Percentiles rank a stretch among this genome's conserved stretches.
Conservation (phyloP, 2,797 vertebrate species). For the Enteromius mattozi region DNA sequence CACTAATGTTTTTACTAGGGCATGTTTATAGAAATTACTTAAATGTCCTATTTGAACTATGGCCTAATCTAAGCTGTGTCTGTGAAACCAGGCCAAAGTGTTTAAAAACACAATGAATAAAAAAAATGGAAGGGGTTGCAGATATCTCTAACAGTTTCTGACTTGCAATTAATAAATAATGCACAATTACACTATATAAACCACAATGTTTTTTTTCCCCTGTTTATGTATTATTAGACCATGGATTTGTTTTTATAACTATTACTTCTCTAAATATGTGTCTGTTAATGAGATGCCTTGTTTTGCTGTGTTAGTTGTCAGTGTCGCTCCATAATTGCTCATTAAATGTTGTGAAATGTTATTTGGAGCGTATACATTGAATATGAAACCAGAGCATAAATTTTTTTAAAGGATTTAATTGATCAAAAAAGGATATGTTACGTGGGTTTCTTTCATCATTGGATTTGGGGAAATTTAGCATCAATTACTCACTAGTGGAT, state of each 20-base stretch:
- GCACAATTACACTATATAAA: neutral
- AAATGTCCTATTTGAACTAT: too few species aligned
- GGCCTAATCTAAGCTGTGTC: too few species aligned
- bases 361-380: neutral
- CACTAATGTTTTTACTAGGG: too few species aligned
- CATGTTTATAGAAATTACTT: too few species aligned
- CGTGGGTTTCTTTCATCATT: too few species aligned
- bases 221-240: neutral
- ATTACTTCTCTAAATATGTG: neutral
- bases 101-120: neutral
- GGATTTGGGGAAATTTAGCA: neutral
- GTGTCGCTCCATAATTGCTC: neutral
- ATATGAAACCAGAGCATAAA: neutral
- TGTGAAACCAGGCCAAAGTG: neutral
- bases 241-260: neutral
- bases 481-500: neutral
- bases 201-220: neutral
- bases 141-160: neutral
- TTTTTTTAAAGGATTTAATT: neutral
- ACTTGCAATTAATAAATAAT: neutral
- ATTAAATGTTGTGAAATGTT: constrained; percentile 15
- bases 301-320: constrained; percentile 2
- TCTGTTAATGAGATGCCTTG: constrained; percentile 1
- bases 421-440: neutral
- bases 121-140: neutral